Evolutionary conservation across 1,140 invertebrate genomes (phyloP).

Genomic region (Nautilus pompilius): DNA sequence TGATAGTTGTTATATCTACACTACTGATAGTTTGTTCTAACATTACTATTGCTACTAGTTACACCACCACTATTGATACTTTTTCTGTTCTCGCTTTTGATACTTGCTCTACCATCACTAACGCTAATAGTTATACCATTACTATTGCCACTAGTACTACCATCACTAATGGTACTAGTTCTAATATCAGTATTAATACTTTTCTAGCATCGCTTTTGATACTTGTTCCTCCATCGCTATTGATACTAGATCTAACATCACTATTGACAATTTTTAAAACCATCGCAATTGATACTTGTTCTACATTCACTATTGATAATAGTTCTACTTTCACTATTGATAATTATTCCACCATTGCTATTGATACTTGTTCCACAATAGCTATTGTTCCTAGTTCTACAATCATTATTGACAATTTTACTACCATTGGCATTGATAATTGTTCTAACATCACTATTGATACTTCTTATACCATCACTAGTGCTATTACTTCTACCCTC

Average conservation of each 20-base stretch:
- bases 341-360: constrained; percentile 4
- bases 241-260: constrained; percentile 3
- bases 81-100: constrained; percentile 3
- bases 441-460: constrained; percentile 14
- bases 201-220: neutral
- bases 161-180: constrained; percentile 6
- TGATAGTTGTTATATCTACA: constrained; percentile 9
- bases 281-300: neutral
- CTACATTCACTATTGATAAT: neutral
- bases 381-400: constrained; percentile 12
- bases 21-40: constrained; percentile 14
- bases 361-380: constrained; percentile 12
- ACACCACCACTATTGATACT: constrained; percentile 13
- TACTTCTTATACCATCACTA: constrained; percentile 18
- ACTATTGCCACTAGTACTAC: constrained; percentile 5
- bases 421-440: constrained; percentile 13
- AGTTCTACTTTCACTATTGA: neutral
- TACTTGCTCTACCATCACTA: constrained; percentile 8
- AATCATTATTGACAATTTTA: constrained; percentile 11
- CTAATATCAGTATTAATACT: no score
- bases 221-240: constrained; percentile 6
- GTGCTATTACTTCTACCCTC: constrained; percentile 17
- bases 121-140: neutral
- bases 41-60: constrained; percentile 12
- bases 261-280: constrained; percentile 6